A percentile compares a stretch with the other conserved stretches of the same genome.
Conservation (phyloP, 2,113 vertebrate species). For the Crotalus helleri region DNA sequence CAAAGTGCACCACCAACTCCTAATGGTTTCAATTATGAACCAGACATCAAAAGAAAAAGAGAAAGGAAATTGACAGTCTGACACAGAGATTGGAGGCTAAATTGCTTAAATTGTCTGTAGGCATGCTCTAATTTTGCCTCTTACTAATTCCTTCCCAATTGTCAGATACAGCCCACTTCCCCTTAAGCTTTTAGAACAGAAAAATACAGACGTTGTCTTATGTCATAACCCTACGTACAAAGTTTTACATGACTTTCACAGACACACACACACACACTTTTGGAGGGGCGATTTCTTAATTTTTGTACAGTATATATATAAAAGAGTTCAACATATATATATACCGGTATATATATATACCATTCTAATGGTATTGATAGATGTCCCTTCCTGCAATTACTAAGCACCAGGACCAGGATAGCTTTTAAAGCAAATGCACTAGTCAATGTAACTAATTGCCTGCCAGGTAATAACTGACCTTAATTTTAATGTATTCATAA, state of each 20-base stretch:
- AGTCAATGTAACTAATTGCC: constrained; percentile 11
- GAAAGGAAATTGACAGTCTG: constrained; percentile 44
- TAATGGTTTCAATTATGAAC: constrained; percentile 58
- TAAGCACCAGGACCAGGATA: not conserved
- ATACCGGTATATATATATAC: not conserved
- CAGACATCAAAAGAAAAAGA: constrained; percentile 28
- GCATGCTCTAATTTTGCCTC: constrained; percentile 63
- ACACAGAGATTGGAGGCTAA: constrained; percentile 48
- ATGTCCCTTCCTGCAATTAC: not conserved
- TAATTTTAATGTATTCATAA: constrained; percentile 60
- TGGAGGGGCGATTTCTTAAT: not conserved
- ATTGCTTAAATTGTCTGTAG: constrained; percentile 63
- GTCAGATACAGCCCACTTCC: not conserved
- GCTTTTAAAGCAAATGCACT: not conserved
- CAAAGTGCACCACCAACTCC: constrained; percentile 29
- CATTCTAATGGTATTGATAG: not conserved
- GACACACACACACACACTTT: not conserved
- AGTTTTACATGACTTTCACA: not conserved
- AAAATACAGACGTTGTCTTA: not conserved
- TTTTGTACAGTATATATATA: not conserved
- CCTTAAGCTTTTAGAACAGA: not conserved
- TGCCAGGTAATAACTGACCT: constrained; percentile 63
- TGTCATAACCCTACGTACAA: not conserved
- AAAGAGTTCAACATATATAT: not conserved
- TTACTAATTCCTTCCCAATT: constrained; percentile 66